These are phyloP conservation scores for Sebastes nivosus DNA, from an alignment of 2,797 vertebrate genomes.

Conservation along the genomic window DNA sequence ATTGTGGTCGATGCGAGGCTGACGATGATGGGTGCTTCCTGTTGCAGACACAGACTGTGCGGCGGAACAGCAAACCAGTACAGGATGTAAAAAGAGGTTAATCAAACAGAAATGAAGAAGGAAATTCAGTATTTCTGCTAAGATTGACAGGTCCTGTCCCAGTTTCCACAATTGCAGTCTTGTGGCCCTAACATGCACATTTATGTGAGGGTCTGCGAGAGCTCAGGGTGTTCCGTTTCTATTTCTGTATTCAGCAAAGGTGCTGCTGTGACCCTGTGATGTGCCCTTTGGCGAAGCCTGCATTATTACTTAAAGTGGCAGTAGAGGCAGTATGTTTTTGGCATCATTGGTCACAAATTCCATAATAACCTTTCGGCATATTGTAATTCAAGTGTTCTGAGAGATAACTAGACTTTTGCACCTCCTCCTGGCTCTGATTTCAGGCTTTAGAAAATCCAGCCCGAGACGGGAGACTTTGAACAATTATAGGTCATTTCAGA, in stretches of 20 bases:
- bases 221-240: slow-evolving; percentile 10
- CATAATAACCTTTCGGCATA: too few species aligned
- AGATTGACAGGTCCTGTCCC: not conserved
- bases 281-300: not conserved
- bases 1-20: not conserved
- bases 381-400: too few species aligned
- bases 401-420: too few species aligned
- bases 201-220: not conserved
- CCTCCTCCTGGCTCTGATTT: too few species aligned
- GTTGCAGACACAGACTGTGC: not conserved
- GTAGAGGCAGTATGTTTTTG: too few species aligned
- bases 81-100: not conserved
- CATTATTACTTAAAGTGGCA: slow-evolving; percentile 2
- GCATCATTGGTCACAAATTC: too few species aligned
- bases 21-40: slow-evolving; percentile 1
- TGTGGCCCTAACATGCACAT: not conserved
- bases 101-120: not conserved
- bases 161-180: not conserved
- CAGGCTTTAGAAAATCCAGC: too few species aligned
- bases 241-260: slow-evolving; percentile 2
- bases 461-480: too few species aligned
- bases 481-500: too few species aligned
- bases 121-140: not conserved
- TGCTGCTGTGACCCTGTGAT: not conserved
- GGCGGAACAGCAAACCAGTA: not conserved